Evolutionary conservation across 1,140 invertebrate genomes (phyloP).

Genomic region (Drosophila ogumai): DNA sequence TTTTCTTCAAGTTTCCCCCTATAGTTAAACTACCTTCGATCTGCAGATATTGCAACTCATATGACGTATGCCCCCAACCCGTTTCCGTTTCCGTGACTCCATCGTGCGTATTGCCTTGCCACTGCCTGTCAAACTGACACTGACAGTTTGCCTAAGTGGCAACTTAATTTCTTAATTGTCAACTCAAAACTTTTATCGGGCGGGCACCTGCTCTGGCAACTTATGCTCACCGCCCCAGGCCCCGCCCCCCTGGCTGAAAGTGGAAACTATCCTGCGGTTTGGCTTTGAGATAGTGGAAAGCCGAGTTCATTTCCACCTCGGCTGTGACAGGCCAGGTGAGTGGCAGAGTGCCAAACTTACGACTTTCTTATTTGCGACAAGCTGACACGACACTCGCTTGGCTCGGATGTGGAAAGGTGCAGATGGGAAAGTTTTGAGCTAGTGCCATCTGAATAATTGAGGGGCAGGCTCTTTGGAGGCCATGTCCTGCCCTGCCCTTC

Average conservation of each 20-base stretch:
- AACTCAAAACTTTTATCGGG: constrained; percentile 80
- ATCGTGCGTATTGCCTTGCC: constrained; percentile 43
- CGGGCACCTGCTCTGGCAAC: constrained; percentile 59
- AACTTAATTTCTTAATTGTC: constrained; percentile 85
- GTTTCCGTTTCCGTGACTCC: constrained; percentile 25
- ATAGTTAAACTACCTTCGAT: neutral
- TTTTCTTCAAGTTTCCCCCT: neutral
- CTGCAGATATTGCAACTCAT: neutral
- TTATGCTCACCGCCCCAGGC: constrained; percentile 14
- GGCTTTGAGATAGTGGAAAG: constrained; percentile 51
- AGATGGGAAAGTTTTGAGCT: constrained; percentile 35
- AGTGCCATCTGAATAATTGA: constrained; percentile 73
- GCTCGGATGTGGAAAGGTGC: constrained; percentile 6
- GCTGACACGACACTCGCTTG: constrained; percentile 54
- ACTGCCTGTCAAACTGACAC: constrained; percentile 83
- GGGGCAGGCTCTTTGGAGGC: constrained; percentile 19
- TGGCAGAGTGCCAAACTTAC: constrained; percentile 23
- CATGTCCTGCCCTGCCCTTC: constrained; percentile 2
- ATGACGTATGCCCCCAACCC: constrained; percentile 3
- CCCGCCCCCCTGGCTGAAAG: neutral
- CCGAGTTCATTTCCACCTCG: constrained; percentile 43
- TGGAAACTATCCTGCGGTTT: constrained; percentile 66
- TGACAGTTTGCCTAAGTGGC: constrained; percentile 83
- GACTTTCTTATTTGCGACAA: constrained; percentile 41
- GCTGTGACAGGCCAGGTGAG: constrained; percentile 40